Conservation (phyloP, 2,113 vertebrate species). For the Sprattus sprattus region DNA sequence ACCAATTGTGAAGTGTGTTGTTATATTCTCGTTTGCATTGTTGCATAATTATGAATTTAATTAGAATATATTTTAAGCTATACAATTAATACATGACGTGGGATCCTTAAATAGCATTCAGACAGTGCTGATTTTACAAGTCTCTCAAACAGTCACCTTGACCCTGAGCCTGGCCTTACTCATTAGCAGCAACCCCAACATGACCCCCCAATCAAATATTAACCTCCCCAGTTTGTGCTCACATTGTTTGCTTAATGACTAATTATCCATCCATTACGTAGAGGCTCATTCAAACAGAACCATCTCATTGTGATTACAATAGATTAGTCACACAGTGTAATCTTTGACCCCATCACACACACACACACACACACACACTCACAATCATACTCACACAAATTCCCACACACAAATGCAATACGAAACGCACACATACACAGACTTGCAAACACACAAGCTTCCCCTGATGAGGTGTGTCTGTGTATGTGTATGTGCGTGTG, state of each 20-base stretch:
- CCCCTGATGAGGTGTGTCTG: background rate
- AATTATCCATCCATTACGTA: background rate
- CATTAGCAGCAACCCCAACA: background rate
- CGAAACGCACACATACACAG: background rate
- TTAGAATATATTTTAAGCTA: background rate
- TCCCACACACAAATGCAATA: background rate
- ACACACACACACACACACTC: background rate
- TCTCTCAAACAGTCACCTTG: background rate
- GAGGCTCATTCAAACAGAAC: background rate
- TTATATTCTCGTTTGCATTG: background rate
- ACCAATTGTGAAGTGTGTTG: background rate
- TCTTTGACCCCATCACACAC: background rate
- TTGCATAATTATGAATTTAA: background rate
- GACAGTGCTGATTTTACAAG: background rate
- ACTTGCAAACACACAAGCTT: background rate
- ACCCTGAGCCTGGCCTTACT: background rate
- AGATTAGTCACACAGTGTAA: background rate
- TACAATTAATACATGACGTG: background rate
- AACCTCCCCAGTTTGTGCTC: background rate
- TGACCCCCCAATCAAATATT: slow-evolving; percentile 7
- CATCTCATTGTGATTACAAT: slow-evolving; percentile 17
- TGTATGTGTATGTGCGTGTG: background rate
- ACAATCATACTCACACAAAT: background rate
- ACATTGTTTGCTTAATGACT: slow-evolving; percentile 13
- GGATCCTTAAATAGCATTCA: background rate